Evolutionary conservation across 2,888 invertebrate genomes (phyloP).

Genomic region (Drosophila prostipennis): DNA sequence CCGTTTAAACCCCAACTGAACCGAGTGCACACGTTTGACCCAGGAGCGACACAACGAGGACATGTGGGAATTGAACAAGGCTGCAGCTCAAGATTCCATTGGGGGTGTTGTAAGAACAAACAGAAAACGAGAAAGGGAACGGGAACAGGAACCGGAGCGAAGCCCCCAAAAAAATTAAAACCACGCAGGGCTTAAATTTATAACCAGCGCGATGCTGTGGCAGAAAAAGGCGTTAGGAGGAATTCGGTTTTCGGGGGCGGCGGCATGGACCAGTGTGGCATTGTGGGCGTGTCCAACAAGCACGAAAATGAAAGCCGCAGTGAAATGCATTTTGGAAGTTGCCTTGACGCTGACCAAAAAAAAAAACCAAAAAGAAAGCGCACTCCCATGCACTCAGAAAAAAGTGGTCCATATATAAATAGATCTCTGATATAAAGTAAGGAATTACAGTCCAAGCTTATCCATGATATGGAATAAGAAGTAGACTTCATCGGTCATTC

Average conservation of each 20-base stretch:
- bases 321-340: constrained; percentile 74
- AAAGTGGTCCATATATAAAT: constrained; percentile 29
- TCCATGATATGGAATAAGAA: too few species aligned
- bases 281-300: constrained; percentile 67
- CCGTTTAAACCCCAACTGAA: constrained; percentile 76
- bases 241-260: constrained; percentile 15
- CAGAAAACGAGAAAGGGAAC: constrained; percentile 12
- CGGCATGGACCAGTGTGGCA: constrained; percentile 17
- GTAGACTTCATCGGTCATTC: too few species aligned
- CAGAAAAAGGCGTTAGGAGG: constrained; percentile 21
- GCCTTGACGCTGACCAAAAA: constrained; percentile 32
- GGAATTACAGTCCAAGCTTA: too few species aligned
- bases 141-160: constrained; percentile 5
- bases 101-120: constrained; percentile 32
- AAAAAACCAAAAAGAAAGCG: constrained; percentile 12
- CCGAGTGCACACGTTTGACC: constrained; percentile 76
- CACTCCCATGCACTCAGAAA: constrained; percentile 25
- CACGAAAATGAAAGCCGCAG: constrained; percentile 71
- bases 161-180: constrained; percentile 53
- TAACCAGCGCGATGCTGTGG: constrained; percentile 58
- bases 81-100: constrained; percentile 58
- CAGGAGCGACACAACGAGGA: constrained; percentile 33
- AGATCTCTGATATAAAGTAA: too few species aligned
- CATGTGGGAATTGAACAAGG: constrained; percentile 51
- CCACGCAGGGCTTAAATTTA: constrained; percentile 72